Base-by-base conservation (phyloP, 2,888 invertebrate species). In the Patella ulyssiponensis region DNA sequence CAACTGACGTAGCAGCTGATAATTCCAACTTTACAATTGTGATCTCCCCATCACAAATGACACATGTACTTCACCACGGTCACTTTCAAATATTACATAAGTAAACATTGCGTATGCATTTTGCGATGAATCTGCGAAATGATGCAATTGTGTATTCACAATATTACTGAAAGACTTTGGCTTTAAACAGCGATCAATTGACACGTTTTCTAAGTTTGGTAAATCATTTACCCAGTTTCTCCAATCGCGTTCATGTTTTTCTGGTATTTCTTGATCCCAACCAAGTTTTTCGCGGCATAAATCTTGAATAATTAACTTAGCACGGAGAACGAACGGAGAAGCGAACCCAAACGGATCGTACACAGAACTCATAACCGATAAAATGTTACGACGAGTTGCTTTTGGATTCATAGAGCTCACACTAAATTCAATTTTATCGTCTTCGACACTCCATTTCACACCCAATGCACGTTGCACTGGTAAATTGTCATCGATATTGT, bases 1-100 rank as follows among this genome's bases (percentile, higher is more conserved):
- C 82, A 15, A 81, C 80, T n/a, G 83, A 33, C 3, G 79, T 71
- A 17, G 83, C 83, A 2, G 81, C 84, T 53, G 80, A 77, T 15
- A 83, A 56, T 78, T 84, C 82, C 11, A 84, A 71, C 33, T 82
- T 71, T 1, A 82, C 82, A 53, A 83, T 83, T 1, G 54, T 12
- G 81, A 44, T 54, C 79, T 79, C 7, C 70, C 81, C 52, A 78
- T 73, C 64, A 78, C 17, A 20, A 78, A 69, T 15, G 72, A 54
- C 51, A 75, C 75, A 44, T 78, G 77, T 2, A 69, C 33, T 15
- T 73, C 52, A 20, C 54, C 51, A 15, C 71, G 15, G 14, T 69
- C 53, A 33, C 71, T 51, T 5, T 64, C 23, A n/a, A 71, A 44
- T 9, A 54, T 69, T 15, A 75, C 17, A 69, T 75, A 75, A 17